These are phyloP conservation scores for Serilophus lunatus DNA, from an alignment of 2,113 vertebrate species.

Conservation along the genomic window DNA sequence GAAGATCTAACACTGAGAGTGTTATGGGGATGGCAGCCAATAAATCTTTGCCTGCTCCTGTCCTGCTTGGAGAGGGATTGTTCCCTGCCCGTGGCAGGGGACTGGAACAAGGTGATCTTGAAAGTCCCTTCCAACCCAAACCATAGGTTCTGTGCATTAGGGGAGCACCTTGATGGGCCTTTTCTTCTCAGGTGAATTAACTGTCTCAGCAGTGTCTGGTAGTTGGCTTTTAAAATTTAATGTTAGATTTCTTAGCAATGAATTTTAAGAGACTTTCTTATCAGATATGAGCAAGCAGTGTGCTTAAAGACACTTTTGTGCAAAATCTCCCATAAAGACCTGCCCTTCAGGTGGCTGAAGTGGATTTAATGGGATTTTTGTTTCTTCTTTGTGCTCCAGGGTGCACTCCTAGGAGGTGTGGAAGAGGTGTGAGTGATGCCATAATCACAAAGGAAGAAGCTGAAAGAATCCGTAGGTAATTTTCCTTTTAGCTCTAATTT, in stretches of 20 bases:
- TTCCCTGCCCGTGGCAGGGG: neutral
- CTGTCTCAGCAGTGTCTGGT: neutral
- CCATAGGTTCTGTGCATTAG: neutral
- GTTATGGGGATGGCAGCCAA: neutral
- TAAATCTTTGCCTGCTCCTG: neutral
- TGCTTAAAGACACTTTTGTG: neutral
- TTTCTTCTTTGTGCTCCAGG: slow-evolving; percentile 65
- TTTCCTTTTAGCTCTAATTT: neutral
- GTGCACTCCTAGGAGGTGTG: slow-evolving; percentile 92
- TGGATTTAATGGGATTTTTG: neutral
- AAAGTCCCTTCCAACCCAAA: neutral
- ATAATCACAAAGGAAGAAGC: slow-evolving; percentile 86
- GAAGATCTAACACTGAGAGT: neutral
- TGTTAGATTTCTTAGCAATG: neutral
- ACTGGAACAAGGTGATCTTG: neutral
- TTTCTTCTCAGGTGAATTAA: neutral
- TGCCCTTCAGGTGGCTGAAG: neutral
- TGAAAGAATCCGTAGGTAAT: slow-evolving; percentile 74
- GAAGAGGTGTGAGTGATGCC: slow-evolving; percentile 82
- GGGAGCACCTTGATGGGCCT: neutral
- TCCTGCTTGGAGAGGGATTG: neutral
- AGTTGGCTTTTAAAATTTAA: neutral
- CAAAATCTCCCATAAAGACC: neutral
- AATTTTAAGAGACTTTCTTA: neutral
- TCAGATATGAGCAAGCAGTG: neutral